These are phyloP conservation scores for Chrysogorgia sp. DNA, from an alignment of 92 coral and sea anemone genomes.

Conservation along the genomic window DNA sequence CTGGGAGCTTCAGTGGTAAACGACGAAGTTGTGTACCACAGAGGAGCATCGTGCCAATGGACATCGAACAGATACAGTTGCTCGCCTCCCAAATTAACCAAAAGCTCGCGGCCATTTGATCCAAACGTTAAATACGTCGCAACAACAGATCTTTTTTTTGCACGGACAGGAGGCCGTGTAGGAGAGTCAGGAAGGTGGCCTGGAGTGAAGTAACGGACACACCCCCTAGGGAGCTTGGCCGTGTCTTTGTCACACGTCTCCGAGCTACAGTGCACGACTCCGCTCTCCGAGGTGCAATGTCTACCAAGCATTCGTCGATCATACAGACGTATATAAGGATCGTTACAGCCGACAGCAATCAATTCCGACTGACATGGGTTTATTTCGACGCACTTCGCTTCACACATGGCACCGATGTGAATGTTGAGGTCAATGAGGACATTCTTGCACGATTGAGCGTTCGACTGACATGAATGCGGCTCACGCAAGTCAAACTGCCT, in stretches of 20 bases:
- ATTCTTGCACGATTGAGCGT: conserved; percentile 86
- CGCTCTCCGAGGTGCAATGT: conserved; percentile 59
- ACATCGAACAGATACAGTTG: conserved; percentile 91
- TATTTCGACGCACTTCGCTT: conserved; percentile 88
- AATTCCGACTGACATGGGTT: conserved; percentile 90
- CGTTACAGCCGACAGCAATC: conserved; percentile 93
- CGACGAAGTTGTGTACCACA: conserved; percentile 59
- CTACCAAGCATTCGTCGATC: conserved; percentile 89
- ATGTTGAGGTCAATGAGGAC: conserved; percentile 81
- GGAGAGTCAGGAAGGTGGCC: conserved; percentile 88
- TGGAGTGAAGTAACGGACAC: conserved; percentile 94
- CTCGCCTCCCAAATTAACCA: conserved; percentile 93
- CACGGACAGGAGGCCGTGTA: conserved; percentile 64
- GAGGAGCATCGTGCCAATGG: conserved; percentile 55
- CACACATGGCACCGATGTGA: conserved; percentile 88
- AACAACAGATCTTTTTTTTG: conserved; percentile 77
- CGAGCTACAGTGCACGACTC: conserved; percentile 34
- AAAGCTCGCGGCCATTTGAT: conserved; percentile 83
- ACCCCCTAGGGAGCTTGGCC: conserved; percentile 74
- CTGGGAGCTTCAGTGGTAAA: neutral
- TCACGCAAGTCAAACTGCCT: conserved; percentile 97
- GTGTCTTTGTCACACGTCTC: conserved; percentile 57
- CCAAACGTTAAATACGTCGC: conserved; percentile 88
- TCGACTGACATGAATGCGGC: conserved; percentile 86
- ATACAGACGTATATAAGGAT: conserved; percentile 90